Base-by-base conservation (phyloP, 1,140 invertebrate genomes). In the Popillia japonica region DNA sequence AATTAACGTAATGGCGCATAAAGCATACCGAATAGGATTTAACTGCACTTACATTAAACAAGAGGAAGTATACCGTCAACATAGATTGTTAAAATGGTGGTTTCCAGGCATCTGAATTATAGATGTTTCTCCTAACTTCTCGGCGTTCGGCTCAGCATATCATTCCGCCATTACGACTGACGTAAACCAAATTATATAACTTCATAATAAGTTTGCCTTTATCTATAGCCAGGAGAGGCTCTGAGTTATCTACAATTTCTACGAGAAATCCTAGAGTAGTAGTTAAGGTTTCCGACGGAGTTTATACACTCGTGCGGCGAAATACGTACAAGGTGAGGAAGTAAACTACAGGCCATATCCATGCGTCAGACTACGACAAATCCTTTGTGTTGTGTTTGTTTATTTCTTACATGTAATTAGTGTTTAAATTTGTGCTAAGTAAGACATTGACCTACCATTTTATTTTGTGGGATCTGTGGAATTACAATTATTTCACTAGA, bases 71-170 rank as follows among this genome's bases (percentile, higher is more conserved):
- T 22, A 7, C 61, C 61, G 9, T 68, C 10, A 68, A 20, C 61
- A 68, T 68, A 34, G 22, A 68, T 68, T 68, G 61, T 68, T 22
- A 68, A 68, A 68, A 68, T 68, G 6, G 61, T 68, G 61, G 61
- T 68, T 68, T 68, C 61, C 61, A 68, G 61, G 61, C 61, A 68
- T 68, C 61, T 68, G 61, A 68, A 68, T 68, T 68, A 68, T 68
- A 68, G 61, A 68, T 68, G 61, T 64, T 68, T 6, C 61, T n/a
- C 48, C n/a, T 34, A 68, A 68, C 22, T 68, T 68, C 61, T 68
- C 61, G 10, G 61, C 61, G 61, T 34, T 22, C 61, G 27, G 20
- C 61, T 68, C 61, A 68, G 61, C 17, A 68, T 68, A 68, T 68
- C 61, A 68, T 68, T 68, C 61, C n/a, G 27, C 61, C 61, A 68